phyloP scores from a whole-genome alignment of 2,113 vertebrate species.

The Odocoileus virginianus region DNA sequence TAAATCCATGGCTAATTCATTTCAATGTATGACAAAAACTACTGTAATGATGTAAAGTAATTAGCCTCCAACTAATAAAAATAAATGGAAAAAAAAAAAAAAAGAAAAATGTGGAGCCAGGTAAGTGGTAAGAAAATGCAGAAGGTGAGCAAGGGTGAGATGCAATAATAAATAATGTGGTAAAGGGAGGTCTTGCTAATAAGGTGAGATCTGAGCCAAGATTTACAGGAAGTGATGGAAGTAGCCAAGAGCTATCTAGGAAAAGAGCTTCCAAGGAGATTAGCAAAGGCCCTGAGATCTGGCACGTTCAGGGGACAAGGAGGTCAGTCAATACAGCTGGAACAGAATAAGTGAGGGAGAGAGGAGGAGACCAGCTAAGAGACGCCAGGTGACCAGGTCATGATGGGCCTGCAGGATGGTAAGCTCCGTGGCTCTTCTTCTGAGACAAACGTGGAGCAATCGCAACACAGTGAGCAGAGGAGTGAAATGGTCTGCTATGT shows the following conservation, averaged over 20 bases:
- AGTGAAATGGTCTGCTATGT: background rate
- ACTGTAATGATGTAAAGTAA: no score
- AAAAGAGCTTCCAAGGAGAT: background rate
- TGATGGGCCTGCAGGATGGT: fast-evolving
- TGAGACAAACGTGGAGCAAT: background rate
- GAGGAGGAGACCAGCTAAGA: background rate
- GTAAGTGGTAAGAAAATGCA: background rate
- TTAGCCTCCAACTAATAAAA: no score
- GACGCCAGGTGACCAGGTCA: background rate
- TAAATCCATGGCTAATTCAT: no score
- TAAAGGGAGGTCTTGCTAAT: background rate
- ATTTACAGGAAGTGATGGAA: background rate
- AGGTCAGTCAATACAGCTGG: no score
- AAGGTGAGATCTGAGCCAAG: background rate
- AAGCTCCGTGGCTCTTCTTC: background rate
- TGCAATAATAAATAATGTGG: background rate
- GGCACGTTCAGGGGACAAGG: background rate
- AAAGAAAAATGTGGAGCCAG: background rate
- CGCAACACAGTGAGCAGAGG: background rate
- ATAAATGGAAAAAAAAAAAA: no score
- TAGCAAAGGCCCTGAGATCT: background rate
- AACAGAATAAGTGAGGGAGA: background rate
- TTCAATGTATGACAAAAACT: no score
- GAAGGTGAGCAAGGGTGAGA: fast-evolving
- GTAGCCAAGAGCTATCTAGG: background rate